Percentiles rank a stretch among this genome's conserved stretches.
Conservation (phyloP, 2,888 invertebrate species). For the Mechanitis messenoides region DNA sequence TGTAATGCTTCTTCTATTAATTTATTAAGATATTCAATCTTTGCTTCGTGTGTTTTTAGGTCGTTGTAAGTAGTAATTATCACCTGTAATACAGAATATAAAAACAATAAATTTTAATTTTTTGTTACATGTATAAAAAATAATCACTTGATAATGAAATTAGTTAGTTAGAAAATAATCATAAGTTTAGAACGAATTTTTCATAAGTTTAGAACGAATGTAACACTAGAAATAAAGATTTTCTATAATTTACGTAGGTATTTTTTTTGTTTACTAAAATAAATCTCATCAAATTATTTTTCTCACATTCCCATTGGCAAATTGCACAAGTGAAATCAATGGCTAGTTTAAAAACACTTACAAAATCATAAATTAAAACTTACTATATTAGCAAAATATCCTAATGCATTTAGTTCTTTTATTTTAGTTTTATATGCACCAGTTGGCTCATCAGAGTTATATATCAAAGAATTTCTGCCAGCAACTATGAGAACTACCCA, state of each 20-base stretch:
- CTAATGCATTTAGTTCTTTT: slow-evolving; percentile 78
- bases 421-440: slow-evolving; percentile 79
- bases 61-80: slow-evolving; percentile 66
- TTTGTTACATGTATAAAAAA: not conserved
- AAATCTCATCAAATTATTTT: too few species aligned
- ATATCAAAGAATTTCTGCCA: slow-evolving; percentile 78
- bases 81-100: slow-evolving; percentile 61
- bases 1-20: slow-evolving; percentile 44
- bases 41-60: slow-evolving; percentile 45
- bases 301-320: not conserved
- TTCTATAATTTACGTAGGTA: too few species aligned
- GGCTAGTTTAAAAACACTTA: not conserved
- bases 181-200: too few species aligned
- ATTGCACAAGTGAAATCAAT: not conserved
- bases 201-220: too few species aligned
- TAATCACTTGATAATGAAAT: not conserved
- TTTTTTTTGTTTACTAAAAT: too few species aligned
- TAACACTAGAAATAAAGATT: too few species aligned
- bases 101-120: not conserved
- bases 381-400: slow-evolving; percentile 77
- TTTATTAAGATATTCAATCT: slow-evolving; percentile 47
- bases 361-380: slow-evolving; percentile 28
- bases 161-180: not conserved
- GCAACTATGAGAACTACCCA: slow-evolving; percentile 78
- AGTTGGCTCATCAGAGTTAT: slow-evolving; percentile 64